Conservation (phyloP, 2,113 vertebrate species). For the Hirundichthys speculiger region DNA sequence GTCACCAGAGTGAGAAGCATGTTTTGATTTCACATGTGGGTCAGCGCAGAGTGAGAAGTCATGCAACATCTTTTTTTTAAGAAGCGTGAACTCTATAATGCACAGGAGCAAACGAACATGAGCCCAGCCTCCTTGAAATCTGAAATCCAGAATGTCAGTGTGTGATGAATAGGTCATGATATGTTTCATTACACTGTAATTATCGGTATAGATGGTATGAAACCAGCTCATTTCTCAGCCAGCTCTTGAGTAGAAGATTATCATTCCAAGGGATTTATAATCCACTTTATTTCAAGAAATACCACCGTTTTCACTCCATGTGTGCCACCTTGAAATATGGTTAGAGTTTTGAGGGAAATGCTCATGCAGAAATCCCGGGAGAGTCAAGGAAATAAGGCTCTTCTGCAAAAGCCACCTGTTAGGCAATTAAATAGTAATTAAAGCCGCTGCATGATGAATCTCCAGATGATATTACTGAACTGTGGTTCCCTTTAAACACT, state of each 20-base stretch:
- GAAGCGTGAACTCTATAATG: not conserved
- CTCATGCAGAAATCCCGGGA: conserved; percentile 3
- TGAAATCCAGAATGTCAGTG: not conserved
- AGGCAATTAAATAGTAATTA: conserved; percentile 31
- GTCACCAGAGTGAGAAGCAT: conserved; percentile 8
- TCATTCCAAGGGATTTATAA: conserved; percentile 15
- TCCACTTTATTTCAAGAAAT: conserved; percentile 7
- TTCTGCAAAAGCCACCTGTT: conserved; percentile 33
- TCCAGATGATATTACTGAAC: conserved; percentile 18
- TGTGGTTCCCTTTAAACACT: not conserved
- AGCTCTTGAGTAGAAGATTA: conserved; percentile 5
- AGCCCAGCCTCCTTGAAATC: not conserved
- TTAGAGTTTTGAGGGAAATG: not conserved
- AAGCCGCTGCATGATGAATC: conserved; percentile 12
- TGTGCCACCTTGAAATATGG: conserved; percentile 7
- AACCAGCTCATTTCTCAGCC: not conserved
- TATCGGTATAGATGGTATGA: not conserved
- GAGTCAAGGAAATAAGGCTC: conserved; percentile 14
- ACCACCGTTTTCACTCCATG: conserved; percentile 2
- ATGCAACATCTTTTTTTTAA: not conserved
- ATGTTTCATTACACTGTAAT: not conserved
- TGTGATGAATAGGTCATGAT: not conserved
- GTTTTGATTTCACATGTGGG: conserved; percentile 7
- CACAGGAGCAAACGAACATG: not conserved
- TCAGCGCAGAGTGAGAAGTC: not conserved